Evolutionary conservation across 2,797 vertebrate genomes (phyloP), one percentile per base, ranked within the genome.

Genomic region (Sphaeramia orbicularis): DNA sequence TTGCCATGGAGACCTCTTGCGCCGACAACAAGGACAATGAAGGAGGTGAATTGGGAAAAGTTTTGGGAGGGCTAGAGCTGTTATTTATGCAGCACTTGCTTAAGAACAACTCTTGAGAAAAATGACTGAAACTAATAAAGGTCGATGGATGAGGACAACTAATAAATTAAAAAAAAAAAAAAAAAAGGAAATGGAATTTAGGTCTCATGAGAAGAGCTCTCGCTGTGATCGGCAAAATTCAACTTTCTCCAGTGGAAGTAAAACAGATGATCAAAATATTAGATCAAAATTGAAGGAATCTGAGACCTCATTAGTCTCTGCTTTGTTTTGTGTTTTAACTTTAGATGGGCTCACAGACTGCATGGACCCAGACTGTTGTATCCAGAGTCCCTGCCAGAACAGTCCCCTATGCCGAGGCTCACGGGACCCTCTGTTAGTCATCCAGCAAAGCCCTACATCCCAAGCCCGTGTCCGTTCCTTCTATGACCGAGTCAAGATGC

Each of bases 11-110:
- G 91, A 99, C 98, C 36, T 96, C 97, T 90, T 99, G 98, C 14
- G 96, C 97, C 11, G 97, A 99, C 95, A 97, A 93, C 95, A 98
- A 98, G 95, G 98, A 99, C 93, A 99, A 99, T 59, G 98, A 99
- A 95, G 98, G 97, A 98, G 97, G 98, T 99, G 72, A 90, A 66
- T n/a, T 71, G 13, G 44, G 56, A 37, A 37, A 5, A 13, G 9
- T 40, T 58, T 49, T 14, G 4, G 10, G 7, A 36, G 36, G 43
- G 42, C 19, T 15, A 1, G 13, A 58, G 24, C 38, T 24, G 10
- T 27, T 38, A 11, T 24, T 42, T 53, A 63, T 54, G 50, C 24
- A 52, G 56, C 21, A 15, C 44, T 54, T 6, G 4, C 35, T 62
- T 12, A 2, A 19, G 18, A 47, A 58, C 36, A 15, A 11, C 15